Conservation (phyloP, 2,888 invertebrate species). For the Aphidoletes aphidimyza region DNA sequence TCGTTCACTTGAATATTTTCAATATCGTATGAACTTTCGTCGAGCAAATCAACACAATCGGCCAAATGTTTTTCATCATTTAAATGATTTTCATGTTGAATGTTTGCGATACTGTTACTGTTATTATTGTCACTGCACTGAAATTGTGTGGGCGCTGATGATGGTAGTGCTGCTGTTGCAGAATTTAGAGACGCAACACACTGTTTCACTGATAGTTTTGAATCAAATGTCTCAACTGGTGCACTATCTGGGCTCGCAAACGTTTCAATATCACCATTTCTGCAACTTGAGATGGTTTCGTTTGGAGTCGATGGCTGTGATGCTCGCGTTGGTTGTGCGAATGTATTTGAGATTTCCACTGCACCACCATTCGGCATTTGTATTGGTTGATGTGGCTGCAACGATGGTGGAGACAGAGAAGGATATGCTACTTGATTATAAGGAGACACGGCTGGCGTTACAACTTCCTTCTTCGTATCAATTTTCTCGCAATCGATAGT, state of each 20-base stretch:
- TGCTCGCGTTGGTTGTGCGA: neutral
- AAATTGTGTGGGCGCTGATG: slow-evolving; percentile 7
- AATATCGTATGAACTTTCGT: slow-evolving; percentile 43
- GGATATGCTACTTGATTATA: slow-evolving; percentile 36
- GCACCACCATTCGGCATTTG: slow-evolving; percentile 54
- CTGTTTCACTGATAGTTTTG: slow-evolving; percentile 52
- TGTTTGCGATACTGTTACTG: neutral
- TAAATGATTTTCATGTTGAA: slow-evolving; percentile 35
- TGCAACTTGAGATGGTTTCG: slow-evolving; percentile 51
- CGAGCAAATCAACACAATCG: slow-evolving; percentile 52
- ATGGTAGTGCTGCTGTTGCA: neutral
- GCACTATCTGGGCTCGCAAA: slow-evolving; percentile 53
- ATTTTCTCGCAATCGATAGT: slow-evolving; percentile 53
- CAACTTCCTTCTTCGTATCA: slow-evolving; percentile 58
- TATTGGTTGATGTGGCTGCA: slow-evolving; percentile 59
- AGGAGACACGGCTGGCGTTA: slow-evolving; percentile 58
- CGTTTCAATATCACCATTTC: slow-evolving; percentile 17
- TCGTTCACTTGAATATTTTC: slow-evolving; percentile 7
- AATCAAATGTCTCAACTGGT: slow-evolving; percentile 55
- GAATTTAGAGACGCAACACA: slow-evolving; percentile 45
- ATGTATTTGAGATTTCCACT: slow-evolving; percentile 41
- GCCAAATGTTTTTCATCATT: neutral
- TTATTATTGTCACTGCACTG: slow-evolving; percentile 46
- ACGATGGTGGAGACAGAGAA: slow-evolving; percentile 32
- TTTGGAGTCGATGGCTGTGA: slow-evolving; percentile 20